These are phyloP conservation scores for Stenodema calcarata DNA, from an alignment of 2,888 invertebrate genomes.

Conservation along the genomic window DNA sequence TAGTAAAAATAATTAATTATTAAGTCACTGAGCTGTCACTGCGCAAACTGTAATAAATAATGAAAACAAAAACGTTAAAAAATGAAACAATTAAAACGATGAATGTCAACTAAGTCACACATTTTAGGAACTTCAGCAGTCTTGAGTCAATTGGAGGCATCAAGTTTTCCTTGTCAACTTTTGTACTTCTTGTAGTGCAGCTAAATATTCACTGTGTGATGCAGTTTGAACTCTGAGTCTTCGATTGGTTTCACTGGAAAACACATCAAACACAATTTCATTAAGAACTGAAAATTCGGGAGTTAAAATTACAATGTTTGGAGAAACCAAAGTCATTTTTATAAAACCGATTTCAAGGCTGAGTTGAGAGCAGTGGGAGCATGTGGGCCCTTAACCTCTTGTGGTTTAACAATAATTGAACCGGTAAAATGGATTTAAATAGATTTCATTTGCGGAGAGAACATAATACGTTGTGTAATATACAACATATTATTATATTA, in stretches of 20 bases:
- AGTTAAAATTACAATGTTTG: no score
- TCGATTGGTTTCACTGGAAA: conserved; percentile 27
- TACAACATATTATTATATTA: no score
- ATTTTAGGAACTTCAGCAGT: conserved; percentile 12
- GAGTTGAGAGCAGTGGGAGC: no score
- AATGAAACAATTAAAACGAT: background rate
- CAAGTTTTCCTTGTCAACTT: conserved; percentile 16
- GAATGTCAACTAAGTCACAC: background rate
- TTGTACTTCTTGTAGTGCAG: conserved; percentile 40
- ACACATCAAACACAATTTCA: background rate
- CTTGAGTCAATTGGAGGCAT: background rate
- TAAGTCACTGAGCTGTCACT: background rate
- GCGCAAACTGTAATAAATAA: background rate
- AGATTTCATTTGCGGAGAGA: no score
- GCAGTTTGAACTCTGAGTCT: background rate
- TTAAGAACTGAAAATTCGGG: no score
- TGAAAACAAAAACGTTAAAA: background rate
- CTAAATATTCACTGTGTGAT: conserved; percentile 17
- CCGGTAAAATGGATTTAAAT: no score
- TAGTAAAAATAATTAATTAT: background rate
- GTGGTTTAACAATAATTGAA: no score
- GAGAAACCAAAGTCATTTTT: no score
- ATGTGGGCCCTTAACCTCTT: no score
- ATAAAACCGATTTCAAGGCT: no score
- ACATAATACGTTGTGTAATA: no score